Base-by-base conservation (phyloP, 1,140 invertebrate genomes). In the Drepana arcuata region DNA sequence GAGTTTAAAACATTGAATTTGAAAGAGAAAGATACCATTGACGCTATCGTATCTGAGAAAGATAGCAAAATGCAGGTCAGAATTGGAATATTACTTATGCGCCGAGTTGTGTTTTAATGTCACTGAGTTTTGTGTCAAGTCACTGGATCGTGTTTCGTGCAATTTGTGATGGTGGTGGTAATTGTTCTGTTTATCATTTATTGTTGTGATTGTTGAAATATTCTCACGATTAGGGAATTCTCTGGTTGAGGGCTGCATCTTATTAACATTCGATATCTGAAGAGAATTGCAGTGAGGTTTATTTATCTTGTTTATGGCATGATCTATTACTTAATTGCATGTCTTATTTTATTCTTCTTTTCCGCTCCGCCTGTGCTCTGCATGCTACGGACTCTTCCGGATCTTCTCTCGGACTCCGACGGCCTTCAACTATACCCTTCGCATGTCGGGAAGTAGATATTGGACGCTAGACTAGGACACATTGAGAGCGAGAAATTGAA, bases 401-500 rank as follows among this genome's bases (percentile, higher is more conserved):
- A 36, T 33, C 26, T 29, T 25, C 33, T 30, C 31, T 34, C 32
- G 37, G 30, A 48, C 26, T 31, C 23, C 28, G n/a, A n/a, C 25
- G 34, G 30, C 26, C 21, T 12, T 25, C 23, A 14, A 34, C 23
- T 37, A 34, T 28, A 37, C 11, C 52, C 40, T 56, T 61, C 42
- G 16, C 26, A 34, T 47, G 43, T 23, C 21, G 34, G 41, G 34
- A 48, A n/a, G 25, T 72, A 84, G 81, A 62, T 64, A 41, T 49
- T 75, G 52, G 66, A 72, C 36, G 66, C 48, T 64, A 71, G 63
- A 58, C 51, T 84, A 38, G 60, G 63, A 24, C 69, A 73, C 49
- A 64, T 64, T 16, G 79, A 81, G 29, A 86, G 84, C n/a, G 85
- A 88, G 56, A 88, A 89, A 83, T 73, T 86, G 45, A 85, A 77